Conservation (phyloP, 2,797 vertebrate species). For the Poecile montanus region DNA sequence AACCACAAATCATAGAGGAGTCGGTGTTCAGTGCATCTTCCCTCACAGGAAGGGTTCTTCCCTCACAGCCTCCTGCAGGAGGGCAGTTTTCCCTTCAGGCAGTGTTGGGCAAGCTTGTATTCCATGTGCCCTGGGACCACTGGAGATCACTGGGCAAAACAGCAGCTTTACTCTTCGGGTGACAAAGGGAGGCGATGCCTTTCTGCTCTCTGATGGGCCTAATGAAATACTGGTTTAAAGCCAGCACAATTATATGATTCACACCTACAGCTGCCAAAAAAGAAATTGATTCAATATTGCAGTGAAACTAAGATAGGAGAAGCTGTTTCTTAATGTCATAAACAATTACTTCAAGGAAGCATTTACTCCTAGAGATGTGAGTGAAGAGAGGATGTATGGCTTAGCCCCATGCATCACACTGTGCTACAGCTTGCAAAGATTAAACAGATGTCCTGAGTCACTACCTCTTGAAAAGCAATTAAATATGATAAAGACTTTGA, state of each 20-base stretch:
- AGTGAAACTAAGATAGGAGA: not conserved
- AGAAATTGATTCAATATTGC: not conserved
- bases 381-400: not conserved
- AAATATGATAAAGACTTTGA: not conserved
- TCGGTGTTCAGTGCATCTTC: not conserved
- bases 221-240: not conserved
- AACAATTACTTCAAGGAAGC: conserved; percentile 7
- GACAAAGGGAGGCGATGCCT: not conserved
- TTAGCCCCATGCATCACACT: not conserved
- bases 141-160: not conserved
- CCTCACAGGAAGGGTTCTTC: not conserved
- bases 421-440: not conserved
- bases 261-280: not conserved
- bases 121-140: rapidly evolving
- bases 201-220: not conserved
- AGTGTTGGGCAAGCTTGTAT: not conserved
- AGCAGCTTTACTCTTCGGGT: not conserved
- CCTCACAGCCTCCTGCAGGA: not conserved
- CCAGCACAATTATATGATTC: not conserved
- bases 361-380: not conserved
- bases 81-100: not conserved
- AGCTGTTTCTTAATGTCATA: not conserved
- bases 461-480: conserved; percentile 21
- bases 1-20: not conserved
- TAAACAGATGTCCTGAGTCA: conserved; percentile 4